phyloP scores from a whole-genome alignment of 2,888 invertebrate genomes.

The Candidula unifasciata region DNA sequence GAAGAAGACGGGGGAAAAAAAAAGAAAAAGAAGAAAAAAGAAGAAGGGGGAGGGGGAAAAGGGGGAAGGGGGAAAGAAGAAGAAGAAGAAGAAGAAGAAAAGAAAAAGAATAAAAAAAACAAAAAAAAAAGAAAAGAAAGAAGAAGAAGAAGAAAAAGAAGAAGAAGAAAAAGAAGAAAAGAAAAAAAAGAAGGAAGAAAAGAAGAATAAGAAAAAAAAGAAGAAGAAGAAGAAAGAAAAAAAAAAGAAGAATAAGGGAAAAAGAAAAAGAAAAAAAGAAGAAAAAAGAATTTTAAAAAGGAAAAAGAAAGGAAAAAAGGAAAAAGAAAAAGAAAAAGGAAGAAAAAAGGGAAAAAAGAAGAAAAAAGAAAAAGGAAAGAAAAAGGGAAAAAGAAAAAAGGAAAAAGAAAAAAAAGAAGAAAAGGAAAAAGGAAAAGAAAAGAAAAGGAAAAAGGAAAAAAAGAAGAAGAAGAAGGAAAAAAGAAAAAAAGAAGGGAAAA shows the following conservation, averaged over 20 bases:
- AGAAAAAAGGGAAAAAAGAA: background rate
- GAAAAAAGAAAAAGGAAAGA: background rate
- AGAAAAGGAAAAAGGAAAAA: background rate
- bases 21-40: background rate
- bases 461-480: background rate
- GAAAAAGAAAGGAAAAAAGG: background rate
- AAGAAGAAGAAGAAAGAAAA: background rate
- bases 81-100: background rate
- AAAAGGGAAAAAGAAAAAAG: background rate
- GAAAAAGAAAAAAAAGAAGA: background rate
- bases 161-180: background rate
- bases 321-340: background rate
- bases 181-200: background rate
- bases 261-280: background rate
- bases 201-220: background rate
- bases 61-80: background rate
- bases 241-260: background rate
- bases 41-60: background rate
- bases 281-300: too few relatives aligned
- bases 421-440: background rate
- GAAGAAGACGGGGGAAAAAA: conserved; percentile 6
- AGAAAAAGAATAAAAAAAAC: background rate
- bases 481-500: background rate
- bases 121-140: background rate
- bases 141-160: background rate